Conservation (phyloP, 2,888 invertebrate genomes). For the Drosophila pullipes region DNA sequence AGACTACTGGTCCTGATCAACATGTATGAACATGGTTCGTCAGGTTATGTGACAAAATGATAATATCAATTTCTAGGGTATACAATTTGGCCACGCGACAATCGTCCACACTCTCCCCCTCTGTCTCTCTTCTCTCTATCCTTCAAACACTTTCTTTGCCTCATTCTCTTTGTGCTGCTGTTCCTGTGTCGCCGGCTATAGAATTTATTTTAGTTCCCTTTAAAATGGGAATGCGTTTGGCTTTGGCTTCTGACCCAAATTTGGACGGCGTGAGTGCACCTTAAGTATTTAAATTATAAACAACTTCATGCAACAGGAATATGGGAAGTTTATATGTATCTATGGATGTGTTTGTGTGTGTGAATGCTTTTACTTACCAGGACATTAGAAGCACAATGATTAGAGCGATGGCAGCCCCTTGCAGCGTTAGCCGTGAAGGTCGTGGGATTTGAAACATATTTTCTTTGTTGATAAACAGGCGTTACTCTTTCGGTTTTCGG, state of each 20-base stretch:
- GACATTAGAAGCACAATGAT: constrained; percentile 65
- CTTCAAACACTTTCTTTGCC: background rate
- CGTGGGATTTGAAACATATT: constrained; percentile 73
- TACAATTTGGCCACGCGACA: constrained; percentile 63
- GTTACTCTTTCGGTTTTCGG: constrained; percentile 13
- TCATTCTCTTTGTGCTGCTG: constrained; percentile 4
- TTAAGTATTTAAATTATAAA: constrained; percentile 45
- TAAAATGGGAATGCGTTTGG: constrained; percentile 26
- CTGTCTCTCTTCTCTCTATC: background rate
- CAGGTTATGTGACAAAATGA: background rate
- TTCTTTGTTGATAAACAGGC: constrained; percentile 9
- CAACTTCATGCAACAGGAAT: background rate
- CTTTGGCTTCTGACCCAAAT: constrained; percentile 51
- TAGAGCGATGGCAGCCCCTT: constrained; percentile 60
- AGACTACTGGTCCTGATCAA: background rate
- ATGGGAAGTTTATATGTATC: background rate
- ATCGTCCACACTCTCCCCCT: constrained; percentile 14
- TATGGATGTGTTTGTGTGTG: background rate
- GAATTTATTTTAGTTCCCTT: constrained; percentile 46
- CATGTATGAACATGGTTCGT: background rate
- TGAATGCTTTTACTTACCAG: constrained; percentile 70
- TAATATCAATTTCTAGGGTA: background rate
- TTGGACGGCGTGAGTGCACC: constrained; percentile 25
- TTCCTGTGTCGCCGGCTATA: constrained; percentile 28
- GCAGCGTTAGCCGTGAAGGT: constrained; percentile 63